phyloP scores from a whole-genome alignment of 2,113 vertebrate genomes.

The Toxotes jaculatrix region DNA sequence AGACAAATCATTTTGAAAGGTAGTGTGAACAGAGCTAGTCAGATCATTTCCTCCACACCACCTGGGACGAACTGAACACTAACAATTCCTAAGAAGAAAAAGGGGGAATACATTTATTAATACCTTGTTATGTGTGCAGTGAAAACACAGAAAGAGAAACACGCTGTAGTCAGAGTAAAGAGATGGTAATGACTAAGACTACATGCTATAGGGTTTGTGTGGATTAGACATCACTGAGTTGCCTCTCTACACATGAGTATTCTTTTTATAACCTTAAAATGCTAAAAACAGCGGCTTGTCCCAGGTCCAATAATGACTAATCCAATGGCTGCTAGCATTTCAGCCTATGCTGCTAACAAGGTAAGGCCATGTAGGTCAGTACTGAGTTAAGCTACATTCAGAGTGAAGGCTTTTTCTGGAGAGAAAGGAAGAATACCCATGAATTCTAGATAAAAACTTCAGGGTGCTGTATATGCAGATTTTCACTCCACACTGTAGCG shows the following conservation, averaged over 20 bases:
- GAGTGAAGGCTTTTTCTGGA: conserved; percentile 24
- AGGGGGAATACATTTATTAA: conserved; percentile 42
- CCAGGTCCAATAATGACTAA: conserved; percentile 76
- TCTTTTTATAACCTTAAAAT: conserved; percentile 74
- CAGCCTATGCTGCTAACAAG: conserved; percentile 60
- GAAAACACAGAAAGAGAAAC: conserved; percentile 47
- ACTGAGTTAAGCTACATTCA: conserved; percentile 41
- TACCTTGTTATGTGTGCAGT: conserved; percentile 32
- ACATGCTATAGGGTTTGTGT: conserved; percentile 46
- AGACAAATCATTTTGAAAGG: conserved; percentile 67
- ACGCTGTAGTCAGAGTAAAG: conserved; percentile 25
- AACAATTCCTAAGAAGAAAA: conserved; percentile 46
- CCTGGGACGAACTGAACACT: conserved; percentile 53
- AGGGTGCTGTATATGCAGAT: conserved; percentile 43
- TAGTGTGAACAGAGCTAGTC: conserved; percentile 46
- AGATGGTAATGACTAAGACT: conserved; percentile 28
- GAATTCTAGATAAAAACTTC: conserved; percentile 46
- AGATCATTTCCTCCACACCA: conserved; percentile 64
- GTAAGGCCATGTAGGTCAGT: conserved; percentile 56
- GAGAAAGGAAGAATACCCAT: conserved; percentile 20
- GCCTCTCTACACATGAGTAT: conserved; percentile 63
- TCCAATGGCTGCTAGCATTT: conserved; percentile 68
- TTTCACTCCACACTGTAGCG: conserved; percentile 23
- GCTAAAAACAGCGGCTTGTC: conserved; percentile 75
- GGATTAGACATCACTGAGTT: conserved; percentile 74